Evolutionary conservation across 2,113 vertebrate species (phyloP).

Genomic region (Lipophrys pholis): DNA sequence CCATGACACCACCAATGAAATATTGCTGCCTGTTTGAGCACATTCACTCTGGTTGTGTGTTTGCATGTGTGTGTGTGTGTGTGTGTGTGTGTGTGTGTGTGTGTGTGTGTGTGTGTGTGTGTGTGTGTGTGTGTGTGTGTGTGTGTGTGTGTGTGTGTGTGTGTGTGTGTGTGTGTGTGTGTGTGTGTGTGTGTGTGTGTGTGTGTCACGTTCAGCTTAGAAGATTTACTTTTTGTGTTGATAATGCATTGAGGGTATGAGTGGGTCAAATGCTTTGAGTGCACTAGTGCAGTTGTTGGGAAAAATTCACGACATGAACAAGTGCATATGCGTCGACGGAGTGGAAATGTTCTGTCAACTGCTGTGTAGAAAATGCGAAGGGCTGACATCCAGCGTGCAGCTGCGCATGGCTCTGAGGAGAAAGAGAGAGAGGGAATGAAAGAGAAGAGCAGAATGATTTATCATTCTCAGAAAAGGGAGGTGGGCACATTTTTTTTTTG

Average conservation of each 20-base stretch:
- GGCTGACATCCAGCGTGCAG: constrained; percentile 59
- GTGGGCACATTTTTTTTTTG: constrained; percentile 32
- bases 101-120: too few species aligned
- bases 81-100: too few species aligned
- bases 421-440: constrained; percentile 18
- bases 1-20: constrained; percentile 37
- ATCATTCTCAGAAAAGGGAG: constrained; percentile 35
- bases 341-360: constrained; percentile 69
- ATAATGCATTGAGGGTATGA: constrained; percentile 1
- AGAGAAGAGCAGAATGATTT: constrained; percentile 44
- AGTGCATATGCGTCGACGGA: constrained; percentile 7
- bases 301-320: constrained; percentile 2
- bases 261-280: constrained; percentile 2
- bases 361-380: constrained; percentile 55
- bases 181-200: neutral
- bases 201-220: neutral
- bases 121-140: too few species aligned
- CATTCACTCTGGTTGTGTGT: constrained; percentile 3
- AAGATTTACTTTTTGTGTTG: neutral
- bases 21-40: constrained; percentile 14
- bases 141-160: too few species aligned
- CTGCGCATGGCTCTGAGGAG: constrained; percentile 43
- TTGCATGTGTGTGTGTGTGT: neutral
- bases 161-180: too few species aligned
- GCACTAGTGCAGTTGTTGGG: neutral